Evolutionary conservation across 2,797 vertebrate genomes (phyloP).

Genomic region (Distichodus sexfasciatus): DNA sequence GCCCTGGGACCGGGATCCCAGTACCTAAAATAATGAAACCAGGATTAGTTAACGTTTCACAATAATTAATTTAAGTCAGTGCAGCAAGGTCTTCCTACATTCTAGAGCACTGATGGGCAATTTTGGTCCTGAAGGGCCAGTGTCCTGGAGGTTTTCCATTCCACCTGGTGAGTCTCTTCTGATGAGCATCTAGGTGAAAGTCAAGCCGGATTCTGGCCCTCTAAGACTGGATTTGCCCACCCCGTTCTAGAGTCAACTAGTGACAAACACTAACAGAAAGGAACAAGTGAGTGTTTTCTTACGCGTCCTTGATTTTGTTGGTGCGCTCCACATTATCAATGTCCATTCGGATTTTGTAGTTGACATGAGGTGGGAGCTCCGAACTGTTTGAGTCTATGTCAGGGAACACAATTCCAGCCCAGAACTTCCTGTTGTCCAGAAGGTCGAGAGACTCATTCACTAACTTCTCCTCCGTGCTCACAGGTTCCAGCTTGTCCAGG

Average conservation of each 20-base stretch:
- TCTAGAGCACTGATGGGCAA: no score
- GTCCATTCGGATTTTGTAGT: constrained; percentile 99
- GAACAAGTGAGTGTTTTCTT: constrained; percentile 45
- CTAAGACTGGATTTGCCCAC: no score
- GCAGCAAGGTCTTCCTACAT: no score
- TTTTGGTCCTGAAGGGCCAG: no score
- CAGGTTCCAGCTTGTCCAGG: constrained; percentile 91
- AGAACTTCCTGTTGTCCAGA: constrained; percentile 91
- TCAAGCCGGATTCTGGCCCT: no score
- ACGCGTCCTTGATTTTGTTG: constrained; percentile 98
- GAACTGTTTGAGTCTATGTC: constrained; percentile 74
- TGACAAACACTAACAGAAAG: not conserved
- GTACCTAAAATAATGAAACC: constrained; percentile 73
- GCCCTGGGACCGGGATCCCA: constrained; percentile 98
- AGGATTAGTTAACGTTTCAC: not conserved
- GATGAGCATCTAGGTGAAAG: no score
- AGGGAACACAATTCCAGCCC: constrained; percentile 94
- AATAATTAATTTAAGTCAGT: no score
- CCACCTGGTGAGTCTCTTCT: no score
- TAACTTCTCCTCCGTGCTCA: constrained; percentile 86
- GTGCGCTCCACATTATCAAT: constrained; percentile 98
- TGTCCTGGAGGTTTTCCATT: no score
- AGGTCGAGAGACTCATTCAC: constrained; percentile 93
- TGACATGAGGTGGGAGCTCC: constrained; percentile 86
- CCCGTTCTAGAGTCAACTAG: no score